Base-by-base conservation (phyloP, 2,113 vertebrate species). In the Hyaena hyaena region DNA sequence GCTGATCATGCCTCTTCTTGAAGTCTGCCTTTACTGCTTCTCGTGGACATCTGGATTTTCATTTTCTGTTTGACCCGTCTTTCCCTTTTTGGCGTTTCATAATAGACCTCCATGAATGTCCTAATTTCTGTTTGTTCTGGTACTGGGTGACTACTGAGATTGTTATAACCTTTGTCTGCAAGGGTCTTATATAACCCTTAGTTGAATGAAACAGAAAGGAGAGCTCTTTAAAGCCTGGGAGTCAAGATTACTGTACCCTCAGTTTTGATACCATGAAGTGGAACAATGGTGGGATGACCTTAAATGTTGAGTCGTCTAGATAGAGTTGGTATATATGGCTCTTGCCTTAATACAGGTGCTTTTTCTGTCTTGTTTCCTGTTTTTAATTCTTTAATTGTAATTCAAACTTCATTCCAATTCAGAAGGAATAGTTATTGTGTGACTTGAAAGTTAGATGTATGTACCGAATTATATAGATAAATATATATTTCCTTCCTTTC, bases 381-480 rank as follows among this genome's bases (percentile, higher is more conserved):
- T 48, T 15, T 91, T 92, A 48, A 92, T 55, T 92, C 87, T 73
- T 88, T 24, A 23, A 24, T n/a, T 81, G 2, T 81, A 73, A 58
- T 61, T 81, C 35, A 66, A 85, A 21, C 35, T 93, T 95, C 6
- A 65, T 96, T 86, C 48, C 39, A 76, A 19, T 96, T 96, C 79
- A 66, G 58, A 93, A 39, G 39, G 28, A 84, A 45, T 61, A 94
- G 48, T 84, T 94, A 89, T 3, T 89, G 35, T 92, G 12, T 81
- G 26, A 86, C 66, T 90, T 93, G 35, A 86, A 90, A 80, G 35
- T 90, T 68, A 80, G 65, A 43, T 55, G 31, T 45, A 61, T 28
- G n/a, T 86, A 66, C 84, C 74, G 26, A 91, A 45, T 86, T 91
- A 24, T 23, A 21, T 76, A 43, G 79, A 43, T 88, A 17, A 61